These are phyloP conservation scores for Alcedo quadribrachys DNA, from an alignment of 2,797 vertebrate species.

Conservation along the genomic window DNA sequence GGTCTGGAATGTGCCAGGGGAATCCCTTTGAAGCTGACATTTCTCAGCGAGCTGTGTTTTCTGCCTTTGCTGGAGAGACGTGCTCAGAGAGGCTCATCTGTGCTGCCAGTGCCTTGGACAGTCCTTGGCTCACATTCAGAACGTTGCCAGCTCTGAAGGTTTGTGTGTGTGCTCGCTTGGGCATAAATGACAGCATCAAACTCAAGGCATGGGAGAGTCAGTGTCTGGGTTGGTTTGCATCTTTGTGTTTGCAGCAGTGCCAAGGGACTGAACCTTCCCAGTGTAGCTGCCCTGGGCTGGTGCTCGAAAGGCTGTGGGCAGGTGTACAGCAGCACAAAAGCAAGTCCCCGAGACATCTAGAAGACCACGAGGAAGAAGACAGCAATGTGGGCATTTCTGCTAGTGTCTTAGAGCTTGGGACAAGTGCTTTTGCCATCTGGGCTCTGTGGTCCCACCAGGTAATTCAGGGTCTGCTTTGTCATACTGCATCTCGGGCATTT, in stretches of 20 bases:
- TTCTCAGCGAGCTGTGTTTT: neutral
- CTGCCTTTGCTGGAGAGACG: neutral
- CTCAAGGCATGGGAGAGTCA: neutral
- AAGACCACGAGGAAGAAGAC: neutral
- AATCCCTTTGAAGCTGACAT: constrained; percentile 49
- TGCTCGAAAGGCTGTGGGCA: neutral
- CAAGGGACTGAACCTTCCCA: neutral
- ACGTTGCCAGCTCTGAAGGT: neutral
- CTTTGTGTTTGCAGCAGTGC: neutral
- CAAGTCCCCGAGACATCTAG: neutral
- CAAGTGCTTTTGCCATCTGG: neutral
- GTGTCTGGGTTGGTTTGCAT: neutral
- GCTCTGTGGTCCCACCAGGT: neutral
- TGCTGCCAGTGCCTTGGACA: neutral
- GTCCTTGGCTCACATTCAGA: neutral
- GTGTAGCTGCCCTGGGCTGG: neutral
- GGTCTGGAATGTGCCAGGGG: neutral
- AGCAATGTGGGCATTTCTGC: neutral
- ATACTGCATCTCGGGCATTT: fast-evolving
- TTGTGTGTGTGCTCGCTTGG: neutral
- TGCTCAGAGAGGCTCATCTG: neutral
- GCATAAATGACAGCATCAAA: neutral
- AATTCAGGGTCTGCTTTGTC: neutral
- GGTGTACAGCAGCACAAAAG: neutral
- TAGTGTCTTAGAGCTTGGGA: neutral